phyloP scores from a whole-genome alignment of 1,140 invertebrate species.

The Drosophila sechellia region DNA sequence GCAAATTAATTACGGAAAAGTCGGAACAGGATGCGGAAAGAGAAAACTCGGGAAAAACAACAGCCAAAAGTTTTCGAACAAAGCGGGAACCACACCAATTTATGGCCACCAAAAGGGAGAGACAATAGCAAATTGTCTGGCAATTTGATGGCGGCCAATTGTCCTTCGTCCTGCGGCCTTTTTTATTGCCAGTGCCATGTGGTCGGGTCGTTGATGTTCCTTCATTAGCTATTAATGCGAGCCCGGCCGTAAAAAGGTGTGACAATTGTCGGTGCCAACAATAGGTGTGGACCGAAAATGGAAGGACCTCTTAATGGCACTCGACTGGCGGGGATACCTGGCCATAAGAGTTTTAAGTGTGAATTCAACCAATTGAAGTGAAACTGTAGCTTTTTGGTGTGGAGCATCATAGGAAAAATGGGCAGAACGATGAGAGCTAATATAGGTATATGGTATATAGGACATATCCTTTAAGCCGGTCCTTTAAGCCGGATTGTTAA shows the following conservation, averaged over 20 bases:
- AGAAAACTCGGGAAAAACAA: neutral
- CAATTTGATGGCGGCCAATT: slow-evolving; percentile 43
- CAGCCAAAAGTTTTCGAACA: neutral
- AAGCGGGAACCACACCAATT: slow-evolving; percentile 47
- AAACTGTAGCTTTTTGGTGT: too few relatives aligned
- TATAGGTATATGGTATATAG: too few relatives aligned
- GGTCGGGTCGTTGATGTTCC: slow-evolving; percentile 42
- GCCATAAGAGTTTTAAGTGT: neutral
- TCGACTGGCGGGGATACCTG: neutral
- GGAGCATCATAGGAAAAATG: too few relatives aligned
- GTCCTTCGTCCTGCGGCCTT: slow-evolving; percentile 25
- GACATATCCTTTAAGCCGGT: too few relatives aligned
- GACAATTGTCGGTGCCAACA: slow-evolving; percentile 52
- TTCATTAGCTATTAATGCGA: slow-evolving; percentile 75
- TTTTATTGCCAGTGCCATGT: slow-evolving; percentile 17
- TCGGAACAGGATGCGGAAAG: neutral
- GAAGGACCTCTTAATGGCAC: neutral
- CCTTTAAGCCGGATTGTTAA: too few relatives aligned
- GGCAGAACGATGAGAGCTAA: too few relatives aligned
- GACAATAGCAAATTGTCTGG: slow-evolving; percentile 61
- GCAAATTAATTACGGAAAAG: slow-evolving; percentile 11
- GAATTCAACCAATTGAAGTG: neutral
- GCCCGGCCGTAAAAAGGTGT: slow-evolving; percentile 66
- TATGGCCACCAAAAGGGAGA: slow-evolving; percentile 21
- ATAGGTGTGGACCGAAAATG: neutral